A percentile compares a stretch with the other conserved stretches of the same genome.
Evolutionary conservation across 2,113 vertebrate species (phyloP).

Genomic region (Gnathonemus longibarbis): DNA sequence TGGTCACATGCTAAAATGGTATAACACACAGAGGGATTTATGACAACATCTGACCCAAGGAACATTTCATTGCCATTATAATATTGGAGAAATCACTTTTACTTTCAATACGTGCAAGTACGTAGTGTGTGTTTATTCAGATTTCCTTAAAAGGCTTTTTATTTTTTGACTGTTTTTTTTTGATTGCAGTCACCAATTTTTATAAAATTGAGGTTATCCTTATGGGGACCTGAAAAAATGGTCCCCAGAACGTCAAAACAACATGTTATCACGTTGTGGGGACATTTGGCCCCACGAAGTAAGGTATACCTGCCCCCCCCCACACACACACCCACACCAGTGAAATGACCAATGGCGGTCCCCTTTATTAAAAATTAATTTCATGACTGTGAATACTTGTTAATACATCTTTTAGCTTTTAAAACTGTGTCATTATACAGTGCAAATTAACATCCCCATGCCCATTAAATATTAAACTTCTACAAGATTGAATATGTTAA

Average conservation of each 20-base stretch:
- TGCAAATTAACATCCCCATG: not conserved
- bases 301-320: no score
- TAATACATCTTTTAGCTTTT: conserved; percentile 1
- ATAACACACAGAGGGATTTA: not conserved
- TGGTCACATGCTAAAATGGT: not conserved
- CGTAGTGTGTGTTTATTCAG: not conserved
- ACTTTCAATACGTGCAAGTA: not conserved
- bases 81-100: not conserved
- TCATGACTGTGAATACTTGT: not conserved
- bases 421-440: conserved; percentile 2
- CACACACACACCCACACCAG: not conserved
- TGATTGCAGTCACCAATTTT: no score
- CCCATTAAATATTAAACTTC: conserved; percentile 19
- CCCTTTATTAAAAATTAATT: not conserved
- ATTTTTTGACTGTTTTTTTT: no score
- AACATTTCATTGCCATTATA: not conserved
- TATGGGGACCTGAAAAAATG: no score
- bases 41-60: not conserved
- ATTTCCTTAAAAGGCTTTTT: not conserved
- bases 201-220: no score
- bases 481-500: conserved; percentile 8
- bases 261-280: no score
- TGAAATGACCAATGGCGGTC: not conserved
- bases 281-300: no score
- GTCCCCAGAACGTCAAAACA: no score